Conservation (phyloP, 2,888 invertebrate species). For the Epinotia brunnichana region DNA sequence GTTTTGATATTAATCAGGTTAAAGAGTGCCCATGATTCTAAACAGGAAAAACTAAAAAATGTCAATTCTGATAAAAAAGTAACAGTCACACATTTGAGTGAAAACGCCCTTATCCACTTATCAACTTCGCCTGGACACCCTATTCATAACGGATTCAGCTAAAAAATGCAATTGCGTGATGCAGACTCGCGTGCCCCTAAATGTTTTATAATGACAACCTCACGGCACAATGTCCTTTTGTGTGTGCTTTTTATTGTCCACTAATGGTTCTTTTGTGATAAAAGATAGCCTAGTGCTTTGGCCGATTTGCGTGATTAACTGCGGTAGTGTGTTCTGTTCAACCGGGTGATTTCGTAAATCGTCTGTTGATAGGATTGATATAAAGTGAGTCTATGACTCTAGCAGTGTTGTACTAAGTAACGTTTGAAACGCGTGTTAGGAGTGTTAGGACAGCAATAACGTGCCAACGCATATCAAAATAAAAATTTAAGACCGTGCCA, state of each 20-base stretch:
- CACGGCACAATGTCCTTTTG: constrained; percentile 51
- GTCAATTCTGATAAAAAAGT: too few species aligned
- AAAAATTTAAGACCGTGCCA: too few species aligned
- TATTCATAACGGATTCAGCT: constrained; percentile 29
- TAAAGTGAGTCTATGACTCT: not conserved
- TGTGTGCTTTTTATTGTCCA: constrained; percentile 36
- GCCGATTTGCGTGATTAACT: constrained; percentile 35
- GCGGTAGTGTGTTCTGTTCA: constrained; percentile 13
- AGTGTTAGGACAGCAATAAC: too few species aligned
- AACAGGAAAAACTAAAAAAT: too few species aligned
- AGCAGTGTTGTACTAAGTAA: too few species aligned
- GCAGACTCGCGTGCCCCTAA: constrained; percentile 54
- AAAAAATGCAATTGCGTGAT: constrained; percentile 43
- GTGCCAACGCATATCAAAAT: too few species aligned
- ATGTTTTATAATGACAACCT: constrained; percentile 58
- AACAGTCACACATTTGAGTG: too few species aligned
- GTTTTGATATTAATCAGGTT: too few species aligned
- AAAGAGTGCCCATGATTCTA: too few species aligned
- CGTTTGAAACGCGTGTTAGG: too few species aligned
- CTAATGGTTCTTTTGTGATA: constrained; percentile 41
- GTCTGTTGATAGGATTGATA: not conserved
- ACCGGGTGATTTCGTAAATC: constrained; percentile 8
- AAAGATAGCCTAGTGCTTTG: constrained; percentile 33
- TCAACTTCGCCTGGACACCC: not conserved
- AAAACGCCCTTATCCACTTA: not conserved